Base-by-base conservation (phyloP, 1,140 invertebrate species). In the Psilanteris sp. region DNA sequence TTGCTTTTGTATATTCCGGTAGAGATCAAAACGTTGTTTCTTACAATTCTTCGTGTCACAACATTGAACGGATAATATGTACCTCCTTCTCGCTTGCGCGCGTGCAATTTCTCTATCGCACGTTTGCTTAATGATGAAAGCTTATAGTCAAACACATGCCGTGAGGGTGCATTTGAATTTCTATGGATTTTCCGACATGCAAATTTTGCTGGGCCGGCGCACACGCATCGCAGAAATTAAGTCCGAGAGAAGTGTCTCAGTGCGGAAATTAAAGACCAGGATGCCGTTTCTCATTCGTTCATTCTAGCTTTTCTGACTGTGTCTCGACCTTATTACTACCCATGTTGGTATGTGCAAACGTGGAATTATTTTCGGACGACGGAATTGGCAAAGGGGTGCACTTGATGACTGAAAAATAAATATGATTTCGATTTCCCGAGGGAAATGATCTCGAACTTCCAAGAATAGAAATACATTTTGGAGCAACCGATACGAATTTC, bases 101-200 rank as follows among this genome's bases (percentile, higher is more conserved):
- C 4, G 2, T 18, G 0, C 15, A 1, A 0, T 43, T 7, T 48
- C 31, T 59, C 43, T n/a, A 3, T 36, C 15, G 3, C 9, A 36
- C 54, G 39, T 66, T 66, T 66, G 52, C 52, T 52, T 52, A 59
- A 32, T 48, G 46, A 61, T 54, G 61, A 54, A 31, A 64, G 54
- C 52, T 67, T 46, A 66, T 31, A 74, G 54, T 61, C 52, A 57
- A 67, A 67, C 71, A 54, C 39, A 44, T 44, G 37, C 52, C 46
- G 44, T 66, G 71, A 54, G 43, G 52, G 54, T 61, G 52, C 71
- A 67, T 67, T 74, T 59, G 34, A 74, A 67, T 67, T 67, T 67
- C 52, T 52, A 64, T 61, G 39, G 61, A 61, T 67, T 67, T 67
- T 13, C 29, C 31, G 13, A 26, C 37, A 74, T 67, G 71, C 34